Evolutionary conservation across 2,888 invertebrate genomes (phyloP).

Genomic region (Trisateles emortualis): DNA sequence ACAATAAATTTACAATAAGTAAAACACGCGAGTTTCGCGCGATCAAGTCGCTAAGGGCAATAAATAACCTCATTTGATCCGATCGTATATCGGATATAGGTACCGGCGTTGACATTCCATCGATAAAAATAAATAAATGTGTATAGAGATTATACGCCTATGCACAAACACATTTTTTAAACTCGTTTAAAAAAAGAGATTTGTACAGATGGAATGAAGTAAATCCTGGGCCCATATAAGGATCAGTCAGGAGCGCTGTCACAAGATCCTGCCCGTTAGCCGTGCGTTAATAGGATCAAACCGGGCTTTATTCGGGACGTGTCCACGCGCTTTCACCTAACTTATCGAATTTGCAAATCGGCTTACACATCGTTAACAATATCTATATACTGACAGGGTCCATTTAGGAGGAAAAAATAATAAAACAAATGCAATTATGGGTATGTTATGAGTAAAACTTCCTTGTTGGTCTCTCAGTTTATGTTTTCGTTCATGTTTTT

Average conservation of each 20-base stretch:
- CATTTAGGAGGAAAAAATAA: constrained; percentile 18
- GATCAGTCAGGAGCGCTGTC: constrained; percentile 70
- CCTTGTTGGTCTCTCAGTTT: too few relatives aligned
- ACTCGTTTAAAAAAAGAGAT: constrained; percentile 50
- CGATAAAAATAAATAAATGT: constrained; percentile 61
- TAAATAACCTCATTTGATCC: constrained; percentile 59
- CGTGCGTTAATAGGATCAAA: constrained; percentile 86
- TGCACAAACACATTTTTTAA: constrained; percentile 12
- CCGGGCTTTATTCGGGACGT: constrained; percentile 82
- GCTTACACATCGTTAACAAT: constrained; percentile 83
- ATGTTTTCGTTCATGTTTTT: too few relatives aligned
- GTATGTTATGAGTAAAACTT: neutral
- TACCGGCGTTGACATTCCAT: constrained; percentile 51
- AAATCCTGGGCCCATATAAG: constrained; percentile 66
- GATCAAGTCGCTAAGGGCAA: constrained; percentile 49
- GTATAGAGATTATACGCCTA: constrained; percentile 51
- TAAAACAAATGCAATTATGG: neutral
- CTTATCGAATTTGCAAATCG: constrained; percentile 86
- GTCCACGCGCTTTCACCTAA: constrained; percentile 84
- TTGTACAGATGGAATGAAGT: constrained; percentile 53
- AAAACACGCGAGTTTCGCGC: constrained; percentile 48
- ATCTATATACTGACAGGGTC: constrained; percentile 32
- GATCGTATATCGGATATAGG: constrained; percentile 46
- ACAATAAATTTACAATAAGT: constrained; percentile 57
- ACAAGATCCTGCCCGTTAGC: constrained; percentile 80